phyloP scores from a whole-genome alignment of 2,113 vertebrate genomes.

The Tor tambroides region DNA sequence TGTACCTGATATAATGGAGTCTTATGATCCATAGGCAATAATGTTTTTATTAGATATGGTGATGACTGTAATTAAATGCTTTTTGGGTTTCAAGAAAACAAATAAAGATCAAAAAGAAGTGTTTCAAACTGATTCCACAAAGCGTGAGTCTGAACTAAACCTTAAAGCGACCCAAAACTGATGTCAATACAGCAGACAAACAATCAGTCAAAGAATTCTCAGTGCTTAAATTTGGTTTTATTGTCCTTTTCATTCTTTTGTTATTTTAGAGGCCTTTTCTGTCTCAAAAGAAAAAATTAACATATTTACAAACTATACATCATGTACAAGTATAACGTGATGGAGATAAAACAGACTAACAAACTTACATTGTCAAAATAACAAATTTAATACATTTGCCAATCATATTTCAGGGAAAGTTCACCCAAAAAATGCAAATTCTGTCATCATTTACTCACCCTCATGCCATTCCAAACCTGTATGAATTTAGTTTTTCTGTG shows the following conservation, averaged over 20 bases:
- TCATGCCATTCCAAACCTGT: background rate
- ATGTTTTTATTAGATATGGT: conserved; percentile 68
- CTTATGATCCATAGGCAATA: conserved; percentile 71
- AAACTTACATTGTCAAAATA: background rate
- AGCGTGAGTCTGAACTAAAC: background rate
- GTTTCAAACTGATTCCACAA: background rate
- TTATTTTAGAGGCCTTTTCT: background rate
- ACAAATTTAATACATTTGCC: background rate
- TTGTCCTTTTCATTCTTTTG: conserved; percentile 4
- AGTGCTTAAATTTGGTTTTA: background rate
- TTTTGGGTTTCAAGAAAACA: conserved; percentile 69
- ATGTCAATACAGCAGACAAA: background rate
- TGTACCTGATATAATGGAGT: conserved; percentile 60
- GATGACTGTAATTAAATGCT: conserved; percentile 63
- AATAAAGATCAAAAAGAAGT: conserved; percentile 64
- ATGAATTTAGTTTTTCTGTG: background rate
- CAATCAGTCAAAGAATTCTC: background rate
- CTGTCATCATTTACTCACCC: background rate
- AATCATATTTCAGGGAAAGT: background rate
- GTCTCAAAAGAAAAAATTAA: conserved; percentile 16
- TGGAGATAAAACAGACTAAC: background rate
- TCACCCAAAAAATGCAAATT: background rate
- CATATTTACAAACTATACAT: conserved; percentile 48
- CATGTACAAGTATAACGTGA: conserved; percentile 46
- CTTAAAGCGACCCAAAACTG: background rate